phyloP scores from a whole-genome alignment of 2,113 vertebrate species.

The Erythrolamprus reginae region DNA sequence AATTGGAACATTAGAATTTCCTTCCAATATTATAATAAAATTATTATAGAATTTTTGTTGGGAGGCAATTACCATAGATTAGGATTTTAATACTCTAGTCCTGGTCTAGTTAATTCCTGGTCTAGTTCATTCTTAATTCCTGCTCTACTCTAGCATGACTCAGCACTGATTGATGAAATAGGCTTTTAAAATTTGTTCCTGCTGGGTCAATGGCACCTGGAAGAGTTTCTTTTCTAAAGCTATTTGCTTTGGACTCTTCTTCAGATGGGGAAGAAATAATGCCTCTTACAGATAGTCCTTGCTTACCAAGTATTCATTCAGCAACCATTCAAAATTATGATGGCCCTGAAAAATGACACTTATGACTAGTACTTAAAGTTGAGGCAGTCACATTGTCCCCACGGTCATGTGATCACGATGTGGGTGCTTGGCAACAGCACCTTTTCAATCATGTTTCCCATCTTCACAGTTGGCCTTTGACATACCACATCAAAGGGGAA shows the following conservation, averaged over 20 bases:
- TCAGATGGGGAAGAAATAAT: neutral
- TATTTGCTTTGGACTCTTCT: slow-evolving; percentile 14
- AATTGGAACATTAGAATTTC: slow-evolving; percentile 50
- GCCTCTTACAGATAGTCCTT: neutral
- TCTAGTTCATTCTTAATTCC: no score
- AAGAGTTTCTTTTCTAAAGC: neutral
- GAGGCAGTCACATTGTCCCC: neutral
- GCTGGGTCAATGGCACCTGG: neutral
- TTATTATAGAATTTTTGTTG: slow-evolving; percentile 44
- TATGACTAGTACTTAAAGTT: neutral
- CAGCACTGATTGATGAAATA: slow-evolving; percentile 26
- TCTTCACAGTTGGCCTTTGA: neutral
- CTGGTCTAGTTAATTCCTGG: neutral
- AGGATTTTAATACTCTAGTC: slow-evolving; percentile 39
- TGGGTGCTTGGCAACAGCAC: neutral
- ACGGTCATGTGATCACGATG: neutral
- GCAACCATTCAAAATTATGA: neutral
- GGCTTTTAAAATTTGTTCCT: slow-evolving; percentile 7
- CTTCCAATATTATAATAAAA: slow-evolving; percentile 48
- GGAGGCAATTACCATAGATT: slow-evolving; percentile 26
- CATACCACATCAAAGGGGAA: neutral
- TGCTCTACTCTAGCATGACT: neutral
- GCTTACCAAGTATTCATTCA: neutral
- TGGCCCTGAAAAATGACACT: neutral
- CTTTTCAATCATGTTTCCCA: neutral